These are phyloP conservation scores for Ditula angustiorana DNA, from an alignment of 2,888 invertebrate genomes.

Conservation along the genomic window DNA sequence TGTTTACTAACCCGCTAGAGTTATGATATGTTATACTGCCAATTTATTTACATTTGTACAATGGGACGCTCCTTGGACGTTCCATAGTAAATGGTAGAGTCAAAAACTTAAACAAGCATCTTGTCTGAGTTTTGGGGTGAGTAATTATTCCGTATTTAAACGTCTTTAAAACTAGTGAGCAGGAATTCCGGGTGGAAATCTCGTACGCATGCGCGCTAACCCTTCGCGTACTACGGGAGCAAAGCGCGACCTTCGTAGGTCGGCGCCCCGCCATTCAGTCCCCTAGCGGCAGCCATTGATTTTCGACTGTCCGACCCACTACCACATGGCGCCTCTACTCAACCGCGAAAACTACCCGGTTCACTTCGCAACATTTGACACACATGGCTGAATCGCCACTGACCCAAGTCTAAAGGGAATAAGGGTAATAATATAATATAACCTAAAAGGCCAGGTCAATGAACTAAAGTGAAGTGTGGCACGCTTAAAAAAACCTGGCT, in stretches of 20 bases:
- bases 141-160: not conserved
- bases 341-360: slow-evolving; percentile 62
- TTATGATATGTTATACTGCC: too few relatives aligned
- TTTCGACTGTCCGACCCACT: slow-evolving; percentile 61
- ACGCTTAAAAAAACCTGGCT: not conserved
- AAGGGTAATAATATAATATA: slow-evolving; percentile 1
- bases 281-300: slow-evolving; percentile 72
- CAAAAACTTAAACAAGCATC: not conserved
- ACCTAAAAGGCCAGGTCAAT: slow-evolving; percentile 24
- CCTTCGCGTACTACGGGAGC: slow-evolving; percentile 74
- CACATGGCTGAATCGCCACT: slow-evolving; percentile 48
- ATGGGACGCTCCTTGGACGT: too few relatives aligned
- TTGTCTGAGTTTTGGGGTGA: not conserved
- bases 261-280: slow-evolving; percentile 77
- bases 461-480: slow-evolving; percentile 11
- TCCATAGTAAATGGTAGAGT: not conserved
- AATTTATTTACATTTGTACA: not conserved
- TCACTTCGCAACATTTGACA: slow-evolving; percentile 58
- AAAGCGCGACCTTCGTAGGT: slow-evolving; percentile 77
- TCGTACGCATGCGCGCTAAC: slow-evolving; percentile 70
- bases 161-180: too few relatives aligned
- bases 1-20: too few relatives aligned
- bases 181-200: slow-evolving; percentile 22
- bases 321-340: slow-evolving; percentile 63
- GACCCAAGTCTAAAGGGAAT: slow-evolving; percentile 14